A percentile compares a stretch with the other conserved stretches of the same genome.
phyloP scores from a whole-genome alignment of 2,797 vertebrate species.

The Molossus molossus region DNA sequence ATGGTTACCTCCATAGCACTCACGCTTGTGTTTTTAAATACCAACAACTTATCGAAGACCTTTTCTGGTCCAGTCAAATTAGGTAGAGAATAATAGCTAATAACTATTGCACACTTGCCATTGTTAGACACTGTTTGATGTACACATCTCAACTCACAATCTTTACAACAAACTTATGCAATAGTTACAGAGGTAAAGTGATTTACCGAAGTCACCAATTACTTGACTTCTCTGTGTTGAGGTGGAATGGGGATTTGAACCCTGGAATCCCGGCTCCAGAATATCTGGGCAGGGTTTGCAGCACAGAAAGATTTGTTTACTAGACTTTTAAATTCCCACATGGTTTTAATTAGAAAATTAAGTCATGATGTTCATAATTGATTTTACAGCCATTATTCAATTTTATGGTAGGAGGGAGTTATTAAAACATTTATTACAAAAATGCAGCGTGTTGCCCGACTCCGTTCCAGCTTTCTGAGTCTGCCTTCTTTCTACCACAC shows the following conservation, averaged over 20 bases:
- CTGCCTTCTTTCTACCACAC: neutral
- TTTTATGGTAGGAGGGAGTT: conserved; percentile 47
- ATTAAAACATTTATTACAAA: conserved; percentile 37
- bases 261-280: neutral
- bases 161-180: conserved; percentile 36
- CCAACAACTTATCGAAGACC: conserved; percentile 20
- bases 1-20: neutral
- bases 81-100: conserved; percentile 11
- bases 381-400: conserved; percentile 65
- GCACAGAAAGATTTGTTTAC: conserved; percentile 36
- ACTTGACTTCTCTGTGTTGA: neutral
- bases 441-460: neutral
- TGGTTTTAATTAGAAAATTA: conserved; percentile 71
- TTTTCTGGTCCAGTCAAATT: neutral
- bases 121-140: conserved; percentile 16
- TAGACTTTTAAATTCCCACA: conserved; percentile 30
- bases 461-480: conserved; percentile 11
- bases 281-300: conserved; percentile 42
- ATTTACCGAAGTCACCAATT: neutral
- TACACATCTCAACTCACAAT: conserved; percentile 37
- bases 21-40: conserved; percentile 20
- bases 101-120: neutral
- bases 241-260: neutral
- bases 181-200: neutral
- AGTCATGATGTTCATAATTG: conserved; percentile 38